Base-by-base conservation (phyloP, 2,888 invertebrate genomes). In the Eilema depressum region DNA sequence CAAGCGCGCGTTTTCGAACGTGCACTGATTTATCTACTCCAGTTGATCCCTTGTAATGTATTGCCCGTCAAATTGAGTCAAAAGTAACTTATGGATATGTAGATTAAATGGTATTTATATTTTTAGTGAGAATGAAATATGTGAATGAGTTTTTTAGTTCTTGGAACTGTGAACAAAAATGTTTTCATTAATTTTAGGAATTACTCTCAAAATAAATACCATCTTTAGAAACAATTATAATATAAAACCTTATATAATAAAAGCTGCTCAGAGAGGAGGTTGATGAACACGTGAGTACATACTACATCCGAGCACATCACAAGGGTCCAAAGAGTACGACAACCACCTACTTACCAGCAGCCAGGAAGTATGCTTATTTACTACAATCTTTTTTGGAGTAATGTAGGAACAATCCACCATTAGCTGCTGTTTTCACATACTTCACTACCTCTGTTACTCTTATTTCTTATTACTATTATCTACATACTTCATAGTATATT, bases 1-100 rank as follows among this genome's bases (percentile, higher is more conserved):
- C 91, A 93, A 83, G 79, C 75, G 87, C 86, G 78, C 79, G 81
- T 89, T 91, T 91, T 89, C 86, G 86, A 88, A 86, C 83, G 83
- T 83, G 75, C 75, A 68, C 83, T 84, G 88, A 92, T 92, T 88
- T 90, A 93, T 91, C 71, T 77, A 75, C 75, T 78, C 80, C 76
- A 81, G 84, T 86, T 90, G 89, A 92, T 90, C 88, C 87, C 70
- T 81, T 83, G 82, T 85, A 83, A 89, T 85, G 85, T 83, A 88
- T 88, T 76, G 79, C 77, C 74, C 74, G 80, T 81, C 75, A 77
- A 83, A 82, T 74, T 76, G 70, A 73, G 76, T 80, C 77, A 79
- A 82, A 73, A 78, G 71, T 75, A 71, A 83, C 69, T 75, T 75
- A 83, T n/a, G 47, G 5, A 28, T 76, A 76, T 62, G 71, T 73